phyloP scores from a whole-genome alignment of 1,140 invertebrate genomes.

The Matsumurasca onukii region DNA sequence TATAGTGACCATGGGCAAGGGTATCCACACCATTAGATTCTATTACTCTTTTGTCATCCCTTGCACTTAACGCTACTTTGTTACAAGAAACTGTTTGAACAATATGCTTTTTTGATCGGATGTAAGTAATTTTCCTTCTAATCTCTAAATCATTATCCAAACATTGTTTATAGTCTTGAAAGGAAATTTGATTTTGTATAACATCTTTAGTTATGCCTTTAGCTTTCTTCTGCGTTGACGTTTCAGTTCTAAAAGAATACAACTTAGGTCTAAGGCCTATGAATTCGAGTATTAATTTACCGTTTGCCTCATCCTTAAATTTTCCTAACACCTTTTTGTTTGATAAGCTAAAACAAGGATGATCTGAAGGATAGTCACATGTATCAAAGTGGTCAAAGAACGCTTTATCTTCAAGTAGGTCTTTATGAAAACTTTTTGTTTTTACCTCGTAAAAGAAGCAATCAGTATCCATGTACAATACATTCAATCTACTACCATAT shows the following conservation, averaged over 20 bases:
- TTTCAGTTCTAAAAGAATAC: conserved; percentile 44
- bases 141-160: conserved; percentile 23
- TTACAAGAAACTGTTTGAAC: conserved; percentile 32
- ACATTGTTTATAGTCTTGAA: conserved; percentile 34
- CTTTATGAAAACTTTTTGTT: conserved; percentile 36
- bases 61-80: conserved; percentile 26
- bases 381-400: conserved; percentile 37
- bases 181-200: conserved; percentile 34
- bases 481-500: conserved; percentile 35
- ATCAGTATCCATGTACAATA: conserved; percentile 50
- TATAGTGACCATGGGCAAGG: conserved; percentile 33
- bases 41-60: conserved; percentile 36
- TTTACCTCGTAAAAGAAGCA: conserved; percentile 46
- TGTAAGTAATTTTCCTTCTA: conserved; percentile 18
- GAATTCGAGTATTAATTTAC: conserved; percentile 47
- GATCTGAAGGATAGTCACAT: conserved; percentile 36
- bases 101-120: conserved; percentile 34
- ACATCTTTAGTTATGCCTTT: conserved; percentile 41
- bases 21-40: conserved; percentile 30
- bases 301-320: conserved; percentile 54
- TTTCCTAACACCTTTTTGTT: conserved; percentile 52
- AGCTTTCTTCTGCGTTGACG: conserved; percentile 40
- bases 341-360: conserved; percentile 29
- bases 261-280: conserved; percentile 50
- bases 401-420: conserved; percentile 27